A percentile compares a stretch with the other conserved stretches of the same genome.
Evolutionary conservation across 2,113 vertebrate genomes (phyloP).

Genomic region (Lasiurus borealis): DNA sequence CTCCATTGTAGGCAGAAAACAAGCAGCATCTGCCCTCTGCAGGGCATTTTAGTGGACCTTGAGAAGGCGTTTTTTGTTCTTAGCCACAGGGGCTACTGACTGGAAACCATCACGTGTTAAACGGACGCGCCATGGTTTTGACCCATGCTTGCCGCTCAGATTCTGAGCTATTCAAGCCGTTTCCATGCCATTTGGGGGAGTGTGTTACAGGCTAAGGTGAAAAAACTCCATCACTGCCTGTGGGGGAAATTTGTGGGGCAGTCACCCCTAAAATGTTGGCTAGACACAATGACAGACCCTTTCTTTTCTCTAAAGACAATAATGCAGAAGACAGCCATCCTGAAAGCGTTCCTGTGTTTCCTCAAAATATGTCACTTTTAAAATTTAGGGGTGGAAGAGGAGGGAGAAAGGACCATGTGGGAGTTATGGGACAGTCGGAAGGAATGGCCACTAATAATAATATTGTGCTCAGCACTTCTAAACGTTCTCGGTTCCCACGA

Average conservation of each 20-base stretch:
- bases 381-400: background rate
- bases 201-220: background rate
- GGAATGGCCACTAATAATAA: constrained; percentile 56
- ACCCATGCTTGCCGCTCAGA: background rate
- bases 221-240: background rate
- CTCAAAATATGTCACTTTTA: background rate
- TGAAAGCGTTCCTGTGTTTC: constrained; percentile 44
- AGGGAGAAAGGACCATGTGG: background rate
- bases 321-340: background rate
- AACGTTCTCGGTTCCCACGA: constrained; percentile 12
- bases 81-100: constrained; percentile 62
- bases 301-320: constrained; percentile 49
- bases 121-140: constrained; percentile 43
- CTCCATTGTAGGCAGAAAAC: constrained; percentile 80
- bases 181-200: background rate
- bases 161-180: background rate
- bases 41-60: constrained; percentile 86
- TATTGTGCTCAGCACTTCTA: constrained; percentile 46
- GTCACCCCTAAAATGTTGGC: constrained; percentile 1
- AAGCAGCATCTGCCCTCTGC: constrained; percentile 91
- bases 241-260: constrained; percentile 22
- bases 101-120: constrained; percentile 59
- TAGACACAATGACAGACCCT: constrained; percentile 42
- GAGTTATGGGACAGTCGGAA: constrained; percentile 65
- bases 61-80: constrained; percentile 71